Percentiles rank a stretch among this genome's conserved stretches.
phyloP scores from a whole-genome alignment of 2,797 vertebrate species.

The Rachycentron canadum region DNA sequence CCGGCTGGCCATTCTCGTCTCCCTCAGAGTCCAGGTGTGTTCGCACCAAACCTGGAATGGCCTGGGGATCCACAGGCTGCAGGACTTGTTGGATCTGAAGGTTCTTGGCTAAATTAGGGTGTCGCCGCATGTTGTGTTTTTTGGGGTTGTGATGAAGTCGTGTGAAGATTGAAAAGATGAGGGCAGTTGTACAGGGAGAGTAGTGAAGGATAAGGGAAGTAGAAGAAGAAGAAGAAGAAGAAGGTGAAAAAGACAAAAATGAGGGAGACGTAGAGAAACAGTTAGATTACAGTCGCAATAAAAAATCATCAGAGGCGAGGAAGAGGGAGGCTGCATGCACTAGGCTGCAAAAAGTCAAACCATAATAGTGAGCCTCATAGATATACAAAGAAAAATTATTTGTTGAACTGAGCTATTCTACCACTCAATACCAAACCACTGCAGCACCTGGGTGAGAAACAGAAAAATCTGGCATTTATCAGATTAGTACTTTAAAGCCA shows the following conservation, averaged over 20 bases:
- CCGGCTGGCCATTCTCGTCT: constrained; percentile 83
- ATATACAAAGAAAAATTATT: constrained; percentile 25
- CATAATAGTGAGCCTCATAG: constrained; percentile 42
- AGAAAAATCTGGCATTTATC: constrained; percentile 44
- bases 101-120: constrained; percentile 86
- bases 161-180: constrained; percentile 31
- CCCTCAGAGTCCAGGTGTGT: constrained; percentile 87
- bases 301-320: constrained; percentile 12
- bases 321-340: constrained; percentile 72
- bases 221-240: neutral
- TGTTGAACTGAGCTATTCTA: constrained; percentile 34
- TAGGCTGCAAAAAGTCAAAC: constrained; percentile 56
- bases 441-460: constrained; percentile 35
- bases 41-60: constrained; percentile 88
- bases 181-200: constrained; percentile 22
- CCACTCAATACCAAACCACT: constrained; percentile 56
- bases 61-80: constrained; percentile 88
- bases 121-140: constrained; percentile 15
- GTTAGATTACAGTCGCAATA: constrained; percentile 59
- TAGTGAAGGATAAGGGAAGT: constrained; percentile 43
- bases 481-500: constrained; percentile 64
- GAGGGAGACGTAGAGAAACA: constrained; percentile 65
- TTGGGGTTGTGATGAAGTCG: constrained; percentile 8
- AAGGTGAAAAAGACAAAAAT: constrained; percentile 56
- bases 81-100: constrained; percentile 89